Percentiles rank a stretch among this genome's conserved stretches.
These are phyloP conservation scores for Blastobasis adustella DNA, from an alignment of 2,888 invertebrate genomes.

Conservation along the genomic window DNA sequence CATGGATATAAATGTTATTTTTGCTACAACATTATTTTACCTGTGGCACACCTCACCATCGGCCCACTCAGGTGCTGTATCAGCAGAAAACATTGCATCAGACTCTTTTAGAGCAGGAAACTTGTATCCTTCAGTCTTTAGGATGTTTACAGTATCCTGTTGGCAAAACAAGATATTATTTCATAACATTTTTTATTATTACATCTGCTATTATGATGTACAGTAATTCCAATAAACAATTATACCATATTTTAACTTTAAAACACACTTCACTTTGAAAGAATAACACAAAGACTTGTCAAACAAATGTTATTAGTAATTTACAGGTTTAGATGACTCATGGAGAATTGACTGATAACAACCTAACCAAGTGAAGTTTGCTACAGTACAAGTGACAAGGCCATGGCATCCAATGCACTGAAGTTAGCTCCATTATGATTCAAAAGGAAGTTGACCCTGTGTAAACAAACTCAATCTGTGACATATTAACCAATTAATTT, in stretches of 20 bases:
- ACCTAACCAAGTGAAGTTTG: constrained; percentile 11
- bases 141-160: constrained; percentile 93
- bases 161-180: constrained; percentile 18
- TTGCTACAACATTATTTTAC: constrained; percentile 21
- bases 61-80: constrained; percentile 98
- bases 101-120: constrained; percentile 95
- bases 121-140: constrained; percentile 95
- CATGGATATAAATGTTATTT: no score
- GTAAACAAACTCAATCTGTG: neutral
- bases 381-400: neutral
- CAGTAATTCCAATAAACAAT: no score
- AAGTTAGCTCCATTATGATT: neutral
- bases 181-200: no score
- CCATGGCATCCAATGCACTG: neutral
- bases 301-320: no score
- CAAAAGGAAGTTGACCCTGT: neutral
- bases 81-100: constrained; percentile 98
- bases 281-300: no score
- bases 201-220: no score
- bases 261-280: no score
- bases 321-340: constrained; percentile 26
- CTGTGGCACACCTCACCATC: constrained; percentile 95
- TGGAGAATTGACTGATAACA: constrained; percentile 27
- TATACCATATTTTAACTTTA: no score
- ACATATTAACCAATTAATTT: no score